These are phyloP conservation scores for Unio pictorum DNA, from an alignment of 2,888 invertebrate genomes.

Conservation along the genomic window DNA sequence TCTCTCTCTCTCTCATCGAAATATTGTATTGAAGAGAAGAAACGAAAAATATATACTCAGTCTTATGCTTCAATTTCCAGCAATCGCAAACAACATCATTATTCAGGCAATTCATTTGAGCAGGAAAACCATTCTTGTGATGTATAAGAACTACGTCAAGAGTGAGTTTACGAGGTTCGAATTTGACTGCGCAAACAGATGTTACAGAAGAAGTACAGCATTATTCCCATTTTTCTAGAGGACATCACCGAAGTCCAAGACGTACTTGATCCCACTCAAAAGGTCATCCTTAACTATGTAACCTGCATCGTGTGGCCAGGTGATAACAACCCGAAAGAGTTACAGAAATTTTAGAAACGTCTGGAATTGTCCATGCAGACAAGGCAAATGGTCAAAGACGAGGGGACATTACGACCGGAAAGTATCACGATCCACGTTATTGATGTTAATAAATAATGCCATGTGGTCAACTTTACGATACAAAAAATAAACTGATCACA, in stretches of 20 bases:
- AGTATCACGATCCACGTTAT: too few relatives aligned
- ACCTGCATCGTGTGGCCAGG: slow-evolving; percentile 37
- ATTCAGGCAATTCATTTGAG: slow-evolving; percentile 39
- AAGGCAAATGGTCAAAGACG: slow-evolving; percentile 8
- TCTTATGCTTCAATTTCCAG: slow-evolving; percentile 17
- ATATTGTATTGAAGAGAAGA: too few relatives aligned
- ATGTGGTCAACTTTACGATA: too few relatives aligned
- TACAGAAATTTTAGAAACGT: slow-evolving; percentile 29
- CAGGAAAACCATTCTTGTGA: slow-evolving; percentile 35
- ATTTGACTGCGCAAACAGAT: slow-evolving; percentile 44
- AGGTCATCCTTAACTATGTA: slow-evolving; percentile 28
- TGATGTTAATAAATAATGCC: too few relatives aligned
- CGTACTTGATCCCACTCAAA: slow-evolving; percentile 27
- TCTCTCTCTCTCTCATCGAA: too few relatives aligned
- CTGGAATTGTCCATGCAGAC: slow-evolving; percentile 31
- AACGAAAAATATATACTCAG: too few relatives aligned
- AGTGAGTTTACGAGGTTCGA: slow-evolving; percentile 43
- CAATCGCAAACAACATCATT: slow-evolving; percentile 45
- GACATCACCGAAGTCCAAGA: slow-evolving; percentile 21
- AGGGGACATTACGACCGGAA: too few relatives aligned
- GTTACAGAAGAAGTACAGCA: slow-evolving; percentile 35
- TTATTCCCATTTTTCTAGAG: slow-evolving; percentile 38
- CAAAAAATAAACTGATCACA: too few relatives aligned
- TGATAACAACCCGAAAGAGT: slow-evolving; percentile 11
- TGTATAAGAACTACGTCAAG: slow-evolving; percentile 30